These are phyloP conservation scores for Melolontha melolontha DNA, from an alignment of 2,888 invertebrate genomes.

Conservation along the genomic window DNA sequence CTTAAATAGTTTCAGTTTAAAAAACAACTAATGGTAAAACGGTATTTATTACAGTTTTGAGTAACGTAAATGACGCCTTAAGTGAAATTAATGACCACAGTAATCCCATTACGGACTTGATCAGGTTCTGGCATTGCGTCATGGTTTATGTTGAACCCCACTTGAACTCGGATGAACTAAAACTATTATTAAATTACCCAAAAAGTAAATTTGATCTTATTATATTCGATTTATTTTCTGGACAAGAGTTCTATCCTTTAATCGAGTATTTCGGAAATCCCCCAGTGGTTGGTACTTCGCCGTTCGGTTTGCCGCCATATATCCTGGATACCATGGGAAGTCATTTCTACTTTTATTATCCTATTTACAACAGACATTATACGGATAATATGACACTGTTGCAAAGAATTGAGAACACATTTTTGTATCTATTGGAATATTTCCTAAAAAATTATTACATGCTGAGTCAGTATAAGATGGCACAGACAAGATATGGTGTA, in stretches of 20 bases:
- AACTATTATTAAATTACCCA: slow-evolving; percentile 48
- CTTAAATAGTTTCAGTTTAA: too few relatives aligned
- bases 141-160: slow-evolving; percentile 36
- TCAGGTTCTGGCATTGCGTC: background rate
- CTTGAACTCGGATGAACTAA: slow-evolving; percentile 41
- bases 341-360: slow-evolving; percentile 51
- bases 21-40: too few relatives aligned
- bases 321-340: slow-evolving; percentile 43
- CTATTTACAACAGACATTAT: slow-evolving; percentile 47
- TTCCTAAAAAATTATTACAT: slow-evolving; percentile 38
- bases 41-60: too few relatives aligned
- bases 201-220: slow-evolving; percentile 50
- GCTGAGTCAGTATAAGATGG: slow-evolving; percentile 44
- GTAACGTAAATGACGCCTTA: too few relatives aligned
- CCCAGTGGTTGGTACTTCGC: slow-evolving; percentile 46
- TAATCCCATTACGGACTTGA: too few relatives aligned
- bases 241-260: slow-evolving; percentile 48
- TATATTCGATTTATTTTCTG: slow-evolving; percentile 45
- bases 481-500: slow-evolving; percentile 51
- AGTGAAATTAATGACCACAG: too few relatives aligned
- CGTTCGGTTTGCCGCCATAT: slow-evolving; percentile 44
- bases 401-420: slow-evolving; percentile 50
- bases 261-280: slow-evolving; percentile 48
- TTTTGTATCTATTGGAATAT: slow-evolving; percentile 15
- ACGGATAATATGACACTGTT: slow-evolving; percentile 50